Evolutionary conservation across 2,113 vertebrate species (phyloP), one percentile per base, ranked within the genome.

Genomic region (Calyptomena viridis): DNA sequence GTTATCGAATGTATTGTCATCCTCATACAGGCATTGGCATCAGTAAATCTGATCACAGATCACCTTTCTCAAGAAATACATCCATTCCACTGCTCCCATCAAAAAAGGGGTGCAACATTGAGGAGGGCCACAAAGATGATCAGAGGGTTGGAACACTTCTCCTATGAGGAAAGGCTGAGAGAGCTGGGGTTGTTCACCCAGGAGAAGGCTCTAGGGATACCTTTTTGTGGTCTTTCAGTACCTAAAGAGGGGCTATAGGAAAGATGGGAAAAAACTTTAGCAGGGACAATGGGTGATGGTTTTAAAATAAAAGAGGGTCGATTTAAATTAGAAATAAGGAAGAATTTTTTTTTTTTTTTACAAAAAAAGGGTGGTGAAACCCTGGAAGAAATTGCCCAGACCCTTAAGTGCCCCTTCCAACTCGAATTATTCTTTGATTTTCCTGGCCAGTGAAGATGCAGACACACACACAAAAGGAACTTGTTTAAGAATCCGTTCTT

Each of bases 101-200:
- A 68, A 50, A 68, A 92, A 35, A 23, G 7, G 5, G 11, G 14
- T 44, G 28, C 19, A 60, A 33, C 1, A 0, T 0, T 50, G 21
- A 69, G 25, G 14, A 69, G 27, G 12, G 25, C 8, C 8, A 22
- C 35, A 40, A 27, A 42, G 40, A 46, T 35, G 30, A 21, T 21
- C 23, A 52, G 33, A 47, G 0, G 0, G 4, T 49, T 69, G 21
- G 21, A 33, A 76, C 9, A 35, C 14, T 14, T 20, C 22, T 46
- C n/a, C 63, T 47, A 2, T 23, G 14, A 62, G n/a, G 39, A 69
- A 69, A 55, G n/a, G 18, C 79, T 76, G 18, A 42, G 21, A 76
- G 25, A 62, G 20, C 6, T 40, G 25, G n/a, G 21, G 35, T 69
- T 63, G 17, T 23, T 63, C 25, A 69, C n/a, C 14, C 35, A 63